Percentiles rank a stretch among this genome's conserved stretches.
phyloP scores from a whole-genome alignment of 2,888 invertebrate genomes.

The Drosophila imparisetae region DNA sequence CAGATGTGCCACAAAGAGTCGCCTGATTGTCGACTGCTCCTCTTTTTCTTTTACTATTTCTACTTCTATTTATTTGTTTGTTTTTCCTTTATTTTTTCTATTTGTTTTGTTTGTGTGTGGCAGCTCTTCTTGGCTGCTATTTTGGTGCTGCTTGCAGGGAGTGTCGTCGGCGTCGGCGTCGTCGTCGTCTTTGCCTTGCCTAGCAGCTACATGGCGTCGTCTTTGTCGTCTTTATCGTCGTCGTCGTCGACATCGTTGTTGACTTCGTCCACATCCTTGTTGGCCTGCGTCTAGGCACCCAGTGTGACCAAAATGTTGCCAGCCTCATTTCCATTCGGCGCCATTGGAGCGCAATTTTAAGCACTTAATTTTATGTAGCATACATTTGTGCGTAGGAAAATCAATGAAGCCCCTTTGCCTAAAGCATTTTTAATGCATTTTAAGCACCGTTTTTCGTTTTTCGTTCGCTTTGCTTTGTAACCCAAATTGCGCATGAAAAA shows the following conservation, averaged over 20 bases:
- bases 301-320: constrained; percentile 25
- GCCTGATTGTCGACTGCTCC: constrained; percentile 20
- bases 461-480: constrained; percentile 66
- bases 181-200: constrained; percentile 13
- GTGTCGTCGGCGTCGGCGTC: constrained; percentile 31
- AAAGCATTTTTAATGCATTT: constrained; percentile 76
- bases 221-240: constrained; percentile 39
- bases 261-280: constrained; percentile 45
- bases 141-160: constrained; percentile 8
- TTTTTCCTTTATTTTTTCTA: not conserved
- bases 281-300: constrained; percentile 29
- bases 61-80: not conserved
- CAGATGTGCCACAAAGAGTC: constrained; percentile 14
- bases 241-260: constrained; percentile 18
- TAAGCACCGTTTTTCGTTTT: constrained; percentile 63
- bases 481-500: constrained; percentile 80
- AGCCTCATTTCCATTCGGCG: constrained; percentile 32
- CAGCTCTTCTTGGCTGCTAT: constrained; percentile 17
- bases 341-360: constrained; percentile 32
- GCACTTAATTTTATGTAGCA: constrained; percentile 54
- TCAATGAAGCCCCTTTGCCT: constrained; percentile 68
- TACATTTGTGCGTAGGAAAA: constrained; percentile 75
- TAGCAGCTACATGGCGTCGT: constrained; percentile 57
- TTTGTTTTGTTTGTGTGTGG: not conserved
- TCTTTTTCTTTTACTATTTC: not conserved